phyloP scores from a whole-genome alignment of 2,888 invertebrate species.

The Mesorhabditis spiculigera region DNA sequence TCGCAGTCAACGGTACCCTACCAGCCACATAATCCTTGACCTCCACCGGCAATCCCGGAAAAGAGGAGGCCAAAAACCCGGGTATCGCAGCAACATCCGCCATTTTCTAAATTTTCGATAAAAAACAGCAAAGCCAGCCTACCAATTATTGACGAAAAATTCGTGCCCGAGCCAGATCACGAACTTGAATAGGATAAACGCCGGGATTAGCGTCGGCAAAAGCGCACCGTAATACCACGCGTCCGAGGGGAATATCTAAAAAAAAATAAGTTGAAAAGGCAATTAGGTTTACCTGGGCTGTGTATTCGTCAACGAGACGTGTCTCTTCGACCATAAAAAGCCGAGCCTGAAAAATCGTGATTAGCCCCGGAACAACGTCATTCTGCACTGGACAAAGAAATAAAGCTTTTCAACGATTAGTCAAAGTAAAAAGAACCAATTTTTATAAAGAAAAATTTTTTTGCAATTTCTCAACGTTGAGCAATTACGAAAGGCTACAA shows the following conservation, averaged over 20 bases:
- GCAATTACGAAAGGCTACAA: neutral
- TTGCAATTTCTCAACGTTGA: neutral
- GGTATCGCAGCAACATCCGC: conserved; percentile 38
- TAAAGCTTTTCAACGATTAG: neutral
- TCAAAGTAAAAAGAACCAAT: conserved; percentile 5
- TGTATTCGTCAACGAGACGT: neutral
- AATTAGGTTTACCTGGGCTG: neutral
- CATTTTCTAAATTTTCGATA: conserved; percentile 17
- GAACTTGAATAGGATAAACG: conserved; percentile 34
- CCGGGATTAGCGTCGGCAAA: conserved; percentile 36
- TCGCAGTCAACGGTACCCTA: neutral
- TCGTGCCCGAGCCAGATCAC: conserved; percentile 43
- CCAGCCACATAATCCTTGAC: conserved; percentile 45
- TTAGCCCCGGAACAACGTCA: neutral
- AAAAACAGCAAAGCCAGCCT: neutral
- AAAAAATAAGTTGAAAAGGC: conserved; percentile 9
- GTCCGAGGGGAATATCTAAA: conserved; percentile 24
- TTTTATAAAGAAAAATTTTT: neutral
- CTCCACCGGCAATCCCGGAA: conserved; percentile 45
- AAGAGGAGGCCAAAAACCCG: conserved; percentile 36
- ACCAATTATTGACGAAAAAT: conserved; percentile 42
- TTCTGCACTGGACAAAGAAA: neutral
- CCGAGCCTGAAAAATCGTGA: neutral
- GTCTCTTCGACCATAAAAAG: neutral
- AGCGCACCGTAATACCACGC: conserved; percentile 29